These are phyloP conservation scores for Morelia viridis DNA, from an alignment of 2,797 vertebrate species.

Conservation along the genomic window DNA sequence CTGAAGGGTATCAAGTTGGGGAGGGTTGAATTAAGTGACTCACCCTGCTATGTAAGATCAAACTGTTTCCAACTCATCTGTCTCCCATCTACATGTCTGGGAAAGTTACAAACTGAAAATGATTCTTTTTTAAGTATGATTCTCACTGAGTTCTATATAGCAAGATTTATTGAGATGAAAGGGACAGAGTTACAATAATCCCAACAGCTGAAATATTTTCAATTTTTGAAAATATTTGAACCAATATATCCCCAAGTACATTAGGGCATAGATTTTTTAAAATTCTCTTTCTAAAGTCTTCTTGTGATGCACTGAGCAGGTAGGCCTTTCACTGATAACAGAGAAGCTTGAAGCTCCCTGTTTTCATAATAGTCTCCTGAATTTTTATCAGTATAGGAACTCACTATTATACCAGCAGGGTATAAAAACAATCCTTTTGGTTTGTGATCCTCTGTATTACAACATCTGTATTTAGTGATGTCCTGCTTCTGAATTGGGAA, in stretches of 20 bases:
- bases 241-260: neutral
- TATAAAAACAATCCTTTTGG: neutral
- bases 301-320: neutral
- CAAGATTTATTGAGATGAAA: neutral
- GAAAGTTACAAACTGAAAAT: neutral
- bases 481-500: neutral
- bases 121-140: neutral
- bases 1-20: neutral
- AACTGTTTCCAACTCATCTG: neutral
- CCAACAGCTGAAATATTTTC: neutral
- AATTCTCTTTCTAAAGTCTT: neutral
- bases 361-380: neutral
- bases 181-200: neutral
- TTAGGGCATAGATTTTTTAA: neutral
- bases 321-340: neutral
- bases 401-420: neutral
- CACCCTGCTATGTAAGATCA: neutral
- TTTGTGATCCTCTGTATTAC: neutral
- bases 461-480: neutral
- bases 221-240: neutral
- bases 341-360: neutral
- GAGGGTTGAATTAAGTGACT: neutral
- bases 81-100: neutral
- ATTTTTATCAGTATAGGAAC: neutral
- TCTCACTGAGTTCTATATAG: neutral